A percentile compares a stretch with the other conserved stretches of the same genome.
These are phyloP conservation scores for Calephelis virginiensis DNA, from an alignment of 1,140 invertebrate species.

Conservation along the genomic window DNA sequence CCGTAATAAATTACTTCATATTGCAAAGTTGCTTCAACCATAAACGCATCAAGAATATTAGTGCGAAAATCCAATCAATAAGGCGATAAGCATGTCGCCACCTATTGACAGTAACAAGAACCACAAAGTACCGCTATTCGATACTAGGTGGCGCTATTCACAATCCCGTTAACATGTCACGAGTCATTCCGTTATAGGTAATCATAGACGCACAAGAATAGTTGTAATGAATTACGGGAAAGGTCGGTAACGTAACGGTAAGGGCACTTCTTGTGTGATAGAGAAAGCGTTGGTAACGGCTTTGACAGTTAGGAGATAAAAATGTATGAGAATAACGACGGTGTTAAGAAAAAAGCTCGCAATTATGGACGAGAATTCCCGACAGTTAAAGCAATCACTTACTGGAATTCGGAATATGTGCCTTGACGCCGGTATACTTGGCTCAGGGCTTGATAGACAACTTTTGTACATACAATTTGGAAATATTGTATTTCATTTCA, in stretches of 20 bases:
- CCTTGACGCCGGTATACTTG: too few species aligned
- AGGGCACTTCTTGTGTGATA: constrained; percentile 32
- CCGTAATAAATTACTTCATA: background rate
- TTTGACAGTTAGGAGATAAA: constrained; percentile 22
- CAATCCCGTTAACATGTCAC: constrained; percentile 59
- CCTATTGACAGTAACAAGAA: constrained; percentile 49
- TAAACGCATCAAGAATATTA: background rate
- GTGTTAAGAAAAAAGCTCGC: constrained; percentile 9
- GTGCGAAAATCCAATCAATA: constrained; percentile 10
- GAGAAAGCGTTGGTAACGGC: constrained; percentile 42
- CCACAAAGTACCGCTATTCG: constrained; percentile 57
- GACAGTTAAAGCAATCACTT: background rate
- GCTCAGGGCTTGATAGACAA: too few species aligned
- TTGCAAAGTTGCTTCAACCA: background rate
- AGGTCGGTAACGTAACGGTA: constrained; percentile 56
- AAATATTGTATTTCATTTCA: too few species aligned
- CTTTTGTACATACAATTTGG: too few species aligned
- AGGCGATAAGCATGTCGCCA: constrained; percentile 35
- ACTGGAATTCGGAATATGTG: background rate
- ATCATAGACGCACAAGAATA: constrained; percentile 50
- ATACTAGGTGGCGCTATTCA: constrained; percentile 63
- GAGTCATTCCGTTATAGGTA: constrained; percentile 47
- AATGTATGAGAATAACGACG: constrained; percentile 29
- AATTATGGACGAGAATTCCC: constrained; percentile 3
- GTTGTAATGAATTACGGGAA: constrained; percentile 56